Conservation (phyloP, 2,113 vertebrate genomes). For the Zingel zingel region DNA sequence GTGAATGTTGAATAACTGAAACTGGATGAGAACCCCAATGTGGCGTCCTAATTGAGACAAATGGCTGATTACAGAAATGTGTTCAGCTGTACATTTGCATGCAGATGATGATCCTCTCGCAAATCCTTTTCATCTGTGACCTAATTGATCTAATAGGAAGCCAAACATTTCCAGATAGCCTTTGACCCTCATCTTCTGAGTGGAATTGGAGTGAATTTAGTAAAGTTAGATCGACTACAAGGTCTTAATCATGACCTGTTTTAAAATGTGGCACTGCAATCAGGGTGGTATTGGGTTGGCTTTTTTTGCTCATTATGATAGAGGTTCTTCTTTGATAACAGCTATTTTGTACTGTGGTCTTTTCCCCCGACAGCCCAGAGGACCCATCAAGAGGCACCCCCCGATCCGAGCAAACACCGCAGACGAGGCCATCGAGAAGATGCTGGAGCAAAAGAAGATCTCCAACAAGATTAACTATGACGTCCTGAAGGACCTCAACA, state of each 20-base stretch:
- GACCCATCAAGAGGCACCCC: slow-evolving; percentile 82
- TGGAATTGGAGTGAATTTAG: not conserved
- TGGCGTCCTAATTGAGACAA: slow-evolving; percentile 21
- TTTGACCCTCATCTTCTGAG: slow-evolving; percentile 19
- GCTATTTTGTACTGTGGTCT: not conserved
- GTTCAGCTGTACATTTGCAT: not conserved
- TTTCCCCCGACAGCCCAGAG: slow-evolving; percentile 82
- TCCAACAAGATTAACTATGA: slow-evolving; percentile 99
- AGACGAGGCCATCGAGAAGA: slow-evolving; percentile 97
- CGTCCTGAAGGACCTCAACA: slow-evolving; percentile 92
- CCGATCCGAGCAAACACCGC: slow-evolving; percentile 93
- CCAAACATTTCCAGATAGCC: slow-evolving; percentile 4
- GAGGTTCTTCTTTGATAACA: not conserved
- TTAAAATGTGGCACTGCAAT: not conserved
- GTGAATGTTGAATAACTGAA: slow-evolving; percentile 11
- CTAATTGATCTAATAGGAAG: not conserved
- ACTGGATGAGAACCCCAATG: slow-evolving; percentile 21
- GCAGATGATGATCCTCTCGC: not conserved
- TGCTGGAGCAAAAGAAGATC: slow-evolving; percentile 97
- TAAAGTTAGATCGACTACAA: not conserved
- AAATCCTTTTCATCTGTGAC: not conserved
- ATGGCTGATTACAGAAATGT: not conserved
- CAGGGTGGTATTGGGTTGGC: too few relatives aligned
- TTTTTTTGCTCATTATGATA: not conserved
- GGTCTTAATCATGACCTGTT: not conserved